A percentile compares a stretch with the other conserved stretches of the same genome.
Evolutionary conservation across 2,888 invertebrate genomes (phyloP).

Genomic region (Zaprionus bogoriensis): DNA sequence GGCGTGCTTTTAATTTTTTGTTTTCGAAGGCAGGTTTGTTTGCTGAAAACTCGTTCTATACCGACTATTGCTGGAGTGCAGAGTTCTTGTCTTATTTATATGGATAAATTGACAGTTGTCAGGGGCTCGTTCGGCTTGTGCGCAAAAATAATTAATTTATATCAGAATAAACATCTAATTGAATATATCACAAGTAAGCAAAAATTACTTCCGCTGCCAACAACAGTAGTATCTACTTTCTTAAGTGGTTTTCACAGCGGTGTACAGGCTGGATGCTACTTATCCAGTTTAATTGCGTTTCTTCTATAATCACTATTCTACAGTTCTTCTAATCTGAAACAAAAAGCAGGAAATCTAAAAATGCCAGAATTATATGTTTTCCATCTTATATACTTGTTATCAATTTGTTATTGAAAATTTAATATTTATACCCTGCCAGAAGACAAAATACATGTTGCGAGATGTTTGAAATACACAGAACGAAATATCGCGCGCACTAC

Average conservation of each 20-base stretch:
- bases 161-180: conserved; percentile 63
- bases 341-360: conserved; percentile 61
- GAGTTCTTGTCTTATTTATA: conserved; percentile 72
- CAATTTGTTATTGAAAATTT: too few species aligned
- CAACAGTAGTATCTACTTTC: conserved; percentile 46
- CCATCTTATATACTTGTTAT: too few species aligned
- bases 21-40: conserved; percentile 51
- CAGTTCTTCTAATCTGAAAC: too few species aligned
- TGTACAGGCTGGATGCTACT: conserved; percentile 56
- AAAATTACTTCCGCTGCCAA: conserved; percentile 66
- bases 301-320: conserved; percentile 35
- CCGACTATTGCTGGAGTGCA: conserved; percentile 53
- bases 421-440: too few species aligned
- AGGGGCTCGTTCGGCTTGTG: conserved; percentile 26
- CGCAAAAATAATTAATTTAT: conserved; percentile 66
- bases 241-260: conserved; percentile 72
- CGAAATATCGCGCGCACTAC: too few species aligned
- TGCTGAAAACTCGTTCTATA: conserved; percentile 66
- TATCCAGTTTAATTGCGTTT: conserved; percentile 70
- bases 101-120: conserved; percentile 21
- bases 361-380: too few species aligned
- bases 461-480: too few species aligned
- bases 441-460: too few species aligned
- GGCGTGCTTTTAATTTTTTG: conserved; percentile 28
- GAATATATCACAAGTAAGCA: conserved; percentile 48